Base-by-base conservation (phyloP, 2,113 vertebrate species). In the Carlito syrichta region DNA sequence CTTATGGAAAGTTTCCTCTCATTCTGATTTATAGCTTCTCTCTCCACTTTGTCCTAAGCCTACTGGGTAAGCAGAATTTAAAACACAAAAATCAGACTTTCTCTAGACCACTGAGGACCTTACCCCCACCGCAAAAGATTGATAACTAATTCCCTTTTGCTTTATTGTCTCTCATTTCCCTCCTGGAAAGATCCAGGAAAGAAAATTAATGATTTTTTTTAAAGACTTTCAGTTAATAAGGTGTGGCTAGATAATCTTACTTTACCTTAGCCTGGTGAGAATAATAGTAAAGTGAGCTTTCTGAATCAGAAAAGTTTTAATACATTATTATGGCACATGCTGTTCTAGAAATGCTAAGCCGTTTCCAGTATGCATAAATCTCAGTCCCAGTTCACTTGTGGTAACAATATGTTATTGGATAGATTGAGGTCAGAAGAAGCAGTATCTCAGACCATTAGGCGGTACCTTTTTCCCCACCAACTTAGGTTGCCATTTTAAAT, bases 281-380 rank as follows among this genome's bases (percentile, higher is more conserved):
- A 22, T 81, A 85, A 63, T 16, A 91, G 19, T 38, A 78, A 91
- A 30, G 20, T 83, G 86, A 90, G 14, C 14, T 54, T 85, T 96
- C 52, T 86, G 89, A 96, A 69, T 69, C 13, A 93, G 52, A 56
- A 68, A 97, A 71, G 12, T n/a, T 89, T 84, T 54, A 48, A 45
- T 56, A 48, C 22, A 19, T 56, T 77, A 52, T 86, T 73, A 52
- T 56, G 58, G 4, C 17, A 78, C 78, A n/a, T 74, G 43, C 68
- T 96, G 13, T 89, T 90, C 60, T 95, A 92, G 60, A 92, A 96
- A 90, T 50, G 56, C 25, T 68, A 91, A 86, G 20, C n/a, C 77
- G 25, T 85, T 95, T 82, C 84, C 50, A 63, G 10, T 69, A 76
- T 90, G 79, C 68, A 27, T 90, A 81, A 81, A 60, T 62, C 82